Evolutionary conservation across 2,113 vertebrate species (phyloP), one percentile per base, ranked within the genome.

Genomic region (Amphilophus citrinellus): DNA sequence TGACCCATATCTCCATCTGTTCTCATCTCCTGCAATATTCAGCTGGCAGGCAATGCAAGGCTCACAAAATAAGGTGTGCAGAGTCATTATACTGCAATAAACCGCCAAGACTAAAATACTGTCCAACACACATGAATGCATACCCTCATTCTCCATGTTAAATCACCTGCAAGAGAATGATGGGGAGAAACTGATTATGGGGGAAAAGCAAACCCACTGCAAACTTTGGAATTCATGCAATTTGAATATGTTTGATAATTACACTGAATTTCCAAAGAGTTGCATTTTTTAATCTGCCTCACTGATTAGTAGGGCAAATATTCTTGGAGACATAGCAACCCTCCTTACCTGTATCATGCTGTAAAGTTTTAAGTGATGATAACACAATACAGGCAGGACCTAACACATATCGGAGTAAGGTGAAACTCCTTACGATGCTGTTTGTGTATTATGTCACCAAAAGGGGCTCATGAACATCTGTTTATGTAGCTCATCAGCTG

Each of bases 161-260:
- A 85, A 77, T 59, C 65, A 68, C 84, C 87, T 90, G 84, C 56
- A 76, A 82, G 66, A 87, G 18, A 91, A 81, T 30, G 60, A 77
- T 30, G 62, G 22, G n/a, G 42, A 80, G 24, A 62, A 58, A 80
- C 20, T 73, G 39, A 76, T 84, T 59, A 66, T 78, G 58, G 10
- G 10, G 76, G n/a, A 32, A 84, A 87, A 78, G 7, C 80, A 91
- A 89, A 89, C 77, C 22, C 79, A 88, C 89, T 2, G 61, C 90
- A 95, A 95, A 93, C 92, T 96, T 94, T 89, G 95, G 93, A 96
- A 96, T 93, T 95, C 93, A 95, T 95, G 95, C 90, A 95, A 95
- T 95, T 91, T 91, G 68, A 85, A 84, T 90, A 91, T 80, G 62
- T 94, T 88, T 73, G 53, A 89, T 71, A 87, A 91, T 94, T 84